Conservation (phyloP, 2,888 invertebrate genomes). For the Strigamia transsilvanica region DNA sequence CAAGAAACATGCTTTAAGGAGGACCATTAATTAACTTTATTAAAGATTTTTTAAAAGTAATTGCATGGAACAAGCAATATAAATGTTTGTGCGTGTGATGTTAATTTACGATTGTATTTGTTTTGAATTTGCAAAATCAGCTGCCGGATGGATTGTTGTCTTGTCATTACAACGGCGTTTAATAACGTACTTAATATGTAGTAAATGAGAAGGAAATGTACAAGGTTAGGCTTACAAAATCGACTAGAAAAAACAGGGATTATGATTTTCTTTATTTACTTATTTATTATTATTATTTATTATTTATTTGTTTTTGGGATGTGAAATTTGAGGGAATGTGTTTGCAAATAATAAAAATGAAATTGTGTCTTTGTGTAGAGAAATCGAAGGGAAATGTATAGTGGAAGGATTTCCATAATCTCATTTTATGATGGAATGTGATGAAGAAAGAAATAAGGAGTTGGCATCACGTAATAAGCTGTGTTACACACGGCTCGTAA, state of each 20-base stretch:
- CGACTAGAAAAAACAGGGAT: neutral
- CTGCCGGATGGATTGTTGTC: conserved; percentile 11
- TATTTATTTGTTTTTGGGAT: neutral
- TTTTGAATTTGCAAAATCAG: conserved; percentile 4
- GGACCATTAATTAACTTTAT: neutral
- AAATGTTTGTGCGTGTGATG: conserved; percentile 43
- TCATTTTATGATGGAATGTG: conserved; percentile 40
- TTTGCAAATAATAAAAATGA: conserved; percentile 33
- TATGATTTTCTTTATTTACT: neutral
- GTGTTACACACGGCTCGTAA: conserved; percentile 38
- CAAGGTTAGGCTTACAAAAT: neutral
- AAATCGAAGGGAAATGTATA: conserved; percentile 13
- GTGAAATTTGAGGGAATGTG: conserved; percentile 2
- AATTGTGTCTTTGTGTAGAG: conserved; percentile 4
- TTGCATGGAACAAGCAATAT: conserved; percentile 17
- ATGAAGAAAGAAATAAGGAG: conserved; percentile 24
- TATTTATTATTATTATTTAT: neutral
- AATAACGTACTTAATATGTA: conserved; percentile 12
- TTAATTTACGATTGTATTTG: conserved; percentile 38
- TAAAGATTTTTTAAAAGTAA: neutral
- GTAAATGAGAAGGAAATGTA: neutral
- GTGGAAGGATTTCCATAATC: conserved; percentile 42
- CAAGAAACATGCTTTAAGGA: neutral
- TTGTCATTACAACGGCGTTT: conserved; percentile 9
- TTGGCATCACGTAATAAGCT: conserved; percentile 42